Conservation (phyloP, 2,888 invertebrate species). For the Coelopa pilipes region DNA sequence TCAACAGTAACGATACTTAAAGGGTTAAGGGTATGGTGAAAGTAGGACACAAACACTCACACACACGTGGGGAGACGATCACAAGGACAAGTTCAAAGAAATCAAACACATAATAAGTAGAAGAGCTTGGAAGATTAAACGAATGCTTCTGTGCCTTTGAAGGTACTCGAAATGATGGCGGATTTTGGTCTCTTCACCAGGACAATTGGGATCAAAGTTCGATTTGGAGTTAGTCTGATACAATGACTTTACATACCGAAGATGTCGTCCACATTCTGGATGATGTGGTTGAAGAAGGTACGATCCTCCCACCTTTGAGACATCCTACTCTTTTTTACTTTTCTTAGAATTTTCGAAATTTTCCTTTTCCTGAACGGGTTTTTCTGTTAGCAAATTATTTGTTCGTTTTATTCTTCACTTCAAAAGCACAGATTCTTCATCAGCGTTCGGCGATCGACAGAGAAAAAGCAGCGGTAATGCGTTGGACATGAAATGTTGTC, state of each 20-base stretch:
- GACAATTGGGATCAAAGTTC: no score
- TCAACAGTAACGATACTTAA: background rate
- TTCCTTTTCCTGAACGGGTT: no score
- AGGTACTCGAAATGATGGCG: background rate
- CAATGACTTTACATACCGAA: constrained; percentile 58
- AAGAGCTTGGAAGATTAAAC: no score
- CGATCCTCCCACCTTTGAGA: constrained; percentile 53
- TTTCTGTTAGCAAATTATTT: no score
- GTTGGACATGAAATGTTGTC: background rate
- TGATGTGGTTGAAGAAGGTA: constrained; percentile 60
- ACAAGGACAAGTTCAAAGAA: background rate
- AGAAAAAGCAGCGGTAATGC: background rate
- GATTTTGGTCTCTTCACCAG: no score
- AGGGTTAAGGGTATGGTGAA: background rate
- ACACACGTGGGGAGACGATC: background rate
- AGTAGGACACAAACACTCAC: background rate
- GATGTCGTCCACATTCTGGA: constrained; percentile 62
- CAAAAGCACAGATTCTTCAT: no score
- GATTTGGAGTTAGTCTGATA: background rate
- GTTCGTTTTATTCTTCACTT: no score
- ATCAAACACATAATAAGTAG: background rate
- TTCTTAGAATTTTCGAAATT: no score
- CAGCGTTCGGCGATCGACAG: background rate
- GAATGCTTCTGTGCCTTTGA: constrained; percentile 15
- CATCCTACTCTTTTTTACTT: constrained; percentile 33